Percentiles rank a stretch among this genome's conserved stretches.
phyloP scores from a whole-genome alignment of 2,113 vertebrate genomes.

The Fulica atra region DNA sequence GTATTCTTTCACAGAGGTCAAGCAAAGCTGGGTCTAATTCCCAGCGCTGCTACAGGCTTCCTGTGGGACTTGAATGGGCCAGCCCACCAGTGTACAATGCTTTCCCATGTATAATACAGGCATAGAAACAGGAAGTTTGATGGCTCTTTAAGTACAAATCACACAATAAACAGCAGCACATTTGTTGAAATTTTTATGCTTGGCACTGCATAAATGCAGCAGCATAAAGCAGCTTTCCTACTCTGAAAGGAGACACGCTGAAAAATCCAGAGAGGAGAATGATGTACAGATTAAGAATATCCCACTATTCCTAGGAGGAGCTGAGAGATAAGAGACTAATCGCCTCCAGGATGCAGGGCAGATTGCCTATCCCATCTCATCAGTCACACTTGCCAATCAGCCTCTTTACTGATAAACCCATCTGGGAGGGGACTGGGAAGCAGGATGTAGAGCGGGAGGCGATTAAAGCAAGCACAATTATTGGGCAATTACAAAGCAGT shows the following conservation, averaged over 20 bases:
- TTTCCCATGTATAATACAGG: neutral
- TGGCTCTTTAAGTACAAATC: neutral
- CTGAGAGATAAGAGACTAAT: conserved; percentile 43
- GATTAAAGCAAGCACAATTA: conserved; percentile 37
- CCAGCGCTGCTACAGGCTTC: neutral
- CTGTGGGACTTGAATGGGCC: neutral
- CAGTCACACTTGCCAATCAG: conserved; percentile 61
- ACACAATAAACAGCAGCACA: neutral
- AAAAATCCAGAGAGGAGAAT: conserved; percentile 25
- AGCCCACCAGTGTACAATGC: neutral
- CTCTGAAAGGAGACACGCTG: neutral
- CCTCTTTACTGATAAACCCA: neutral
- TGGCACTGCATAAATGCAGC: neutral
- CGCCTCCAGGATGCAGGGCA: neutral
- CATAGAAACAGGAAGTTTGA: neutral
- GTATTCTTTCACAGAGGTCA: neutral
- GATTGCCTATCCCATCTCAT: conserved; percentile 39
- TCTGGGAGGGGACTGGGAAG: conserved; percentile 17
- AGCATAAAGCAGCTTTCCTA: conserved; percentile 37
- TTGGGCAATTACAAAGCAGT: conserved; percentile 19
- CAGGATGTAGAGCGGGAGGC: neutral
- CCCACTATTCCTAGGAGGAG: conserved; percentile 5
- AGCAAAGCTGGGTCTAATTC: neutral
- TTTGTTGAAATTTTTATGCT: neutral
- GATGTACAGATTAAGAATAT: conserved; percentile 37